A percentile compares a stretch with the other conserved stretches of the same genome.
These are phyloP conservation scores for Coptotermes formosanus DNA, from an alignment of 1,140 invertebrate genomes.

Conservation along the genomic window DNA sequence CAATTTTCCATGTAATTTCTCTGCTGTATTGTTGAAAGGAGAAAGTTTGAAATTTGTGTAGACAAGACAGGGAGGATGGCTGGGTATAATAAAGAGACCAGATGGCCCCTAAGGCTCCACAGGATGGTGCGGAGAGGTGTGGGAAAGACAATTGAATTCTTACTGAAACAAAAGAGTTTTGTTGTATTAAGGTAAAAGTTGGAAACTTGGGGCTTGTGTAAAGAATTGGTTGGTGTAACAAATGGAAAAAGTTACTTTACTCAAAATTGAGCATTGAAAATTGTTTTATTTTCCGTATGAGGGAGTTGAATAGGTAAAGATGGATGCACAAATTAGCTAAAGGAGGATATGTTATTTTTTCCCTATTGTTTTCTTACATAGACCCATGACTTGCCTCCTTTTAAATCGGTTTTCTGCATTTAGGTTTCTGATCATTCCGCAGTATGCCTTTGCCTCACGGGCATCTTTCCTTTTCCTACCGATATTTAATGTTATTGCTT, in stretches of 20 bases:
- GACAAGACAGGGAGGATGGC: not conserved
- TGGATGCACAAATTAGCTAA: not conserved
- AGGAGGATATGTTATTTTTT: not conserved
- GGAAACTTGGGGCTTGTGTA: not conserved
- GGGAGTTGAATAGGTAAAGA: not conserved
- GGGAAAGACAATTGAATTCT: constrained; percentile 34
- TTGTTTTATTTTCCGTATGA: not conserved
- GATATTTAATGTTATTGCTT: no score
- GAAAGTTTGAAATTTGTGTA: not conserved
- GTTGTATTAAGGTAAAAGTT: constrained; percentile 33
- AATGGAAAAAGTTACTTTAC: constrained; percentile 4
- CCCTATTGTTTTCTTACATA: not conserved
- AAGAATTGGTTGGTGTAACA: constrained; percentile 1
- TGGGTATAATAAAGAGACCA: not conserved
- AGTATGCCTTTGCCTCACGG: no score
- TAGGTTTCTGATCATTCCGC: no score
- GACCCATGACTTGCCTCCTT: no score
- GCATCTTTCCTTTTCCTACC: no score
- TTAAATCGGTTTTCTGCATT: no score
- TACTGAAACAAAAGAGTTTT: constrained; percentile 33
- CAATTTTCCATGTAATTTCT: not conserved
- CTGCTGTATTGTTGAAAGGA: not conserved
- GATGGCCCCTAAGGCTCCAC: not conserved
- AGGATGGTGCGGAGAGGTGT: not conserved
- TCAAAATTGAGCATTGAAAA: not conserved